Percentiles rank a stretch among this genome's conserved stretches.
Conservation (phyloP, 2,888 invertebrate species). For the Eristalis arbustorum region DNA sequence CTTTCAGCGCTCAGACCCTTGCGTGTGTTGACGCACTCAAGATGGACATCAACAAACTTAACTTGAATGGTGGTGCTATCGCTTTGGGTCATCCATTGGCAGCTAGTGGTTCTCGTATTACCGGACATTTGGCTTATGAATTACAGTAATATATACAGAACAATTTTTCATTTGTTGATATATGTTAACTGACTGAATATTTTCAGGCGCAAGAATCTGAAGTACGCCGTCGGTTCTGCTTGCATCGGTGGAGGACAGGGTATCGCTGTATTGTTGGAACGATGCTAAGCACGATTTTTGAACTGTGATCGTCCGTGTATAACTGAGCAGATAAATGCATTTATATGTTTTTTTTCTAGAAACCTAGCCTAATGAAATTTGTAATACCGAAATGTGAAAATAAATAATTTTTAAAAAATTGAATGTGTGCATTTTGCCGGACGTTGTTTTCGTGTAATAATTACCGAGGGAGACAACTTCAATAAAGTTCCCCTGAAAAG, state of each 20-base stretch:
- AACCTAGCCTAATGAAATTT: neutral
- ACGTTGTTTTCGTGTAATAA: too few species aligned
- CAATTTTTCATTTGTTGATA: conserved; percentile 73
- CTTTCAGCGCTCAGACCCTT: conserved; percentile 96
- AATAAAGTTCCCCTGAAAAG: too few species aligned
- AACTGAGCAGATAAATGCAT: conserved; percentile 41
- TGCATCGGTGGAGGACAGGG: conserved; percentile 99
- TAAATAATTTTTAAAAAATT: neutral
- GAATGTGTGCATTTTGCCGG: too few species aligned
- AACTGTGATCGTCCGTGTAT: neutral
- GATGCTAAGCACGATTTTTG: conserved; percentile 75
- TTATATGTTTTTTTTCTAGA: conserved; percentile 32
- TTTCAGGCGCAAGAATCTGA: conserved; percentile 89
- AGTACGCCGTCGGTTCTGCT: conserved; percentile 95
- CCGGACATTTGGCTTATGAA: conserved; percentile 94
- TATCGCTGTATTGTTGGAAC: conserved; percentile 94
- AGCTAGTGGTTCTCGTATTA: conserved; percentile 97
- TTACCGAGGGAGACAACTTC: too few species aligned
- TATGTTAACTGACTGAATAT: conserved; percentile 21
- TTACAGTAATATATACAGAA: conserved; percentile 84
- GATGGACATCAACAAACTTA: conserved; percentile 92
- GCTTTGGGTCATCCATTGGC: conserved; percentile 98
- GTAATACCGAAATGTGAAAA: neutral
- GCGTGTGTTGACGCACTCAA: conserved; percentile 94
- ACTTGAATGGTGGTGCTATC: conserved; percentile 97